Conservation (phyloP, 2,113 vertebrate species). For the Neolamprologus ventralis region DNA sequence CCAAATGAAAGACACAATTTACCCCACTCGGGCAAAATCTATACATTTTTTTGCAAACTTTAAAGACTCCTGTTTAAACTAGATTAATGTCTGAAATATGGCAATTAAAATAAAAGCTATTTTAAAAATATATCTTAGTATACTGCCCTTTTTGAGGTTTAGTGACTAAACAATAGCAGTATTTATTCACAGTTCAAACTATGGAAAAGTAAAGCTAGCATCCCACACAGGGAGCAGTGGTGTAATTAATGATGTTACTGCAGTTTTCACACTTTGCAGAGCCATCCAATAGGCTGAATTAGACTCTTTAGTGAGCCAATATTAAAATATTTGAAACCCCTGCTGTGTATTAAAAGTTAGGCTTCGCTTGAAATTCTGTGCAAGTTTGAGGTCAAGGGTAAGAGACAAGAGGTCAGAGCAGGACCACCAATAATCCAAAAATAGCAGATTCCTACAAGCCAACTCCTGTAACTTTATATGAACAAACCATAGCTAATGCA, state of each 20-base stretch:
- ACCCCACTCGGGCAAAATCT: rapidly evolving
- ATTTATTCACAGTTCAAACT: background rate
- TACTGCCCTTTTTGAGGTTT: background rate
- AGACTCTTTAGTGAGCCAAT: background rate
- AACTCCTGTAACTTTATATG: background rate
- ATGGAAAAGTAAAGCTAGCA: background rate
- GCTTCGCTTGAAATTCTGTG: background rate
- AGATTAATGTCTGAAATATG: background rate
- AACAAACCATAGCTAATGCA: rapidly evolving
- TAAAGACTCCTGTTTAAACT: background rate
- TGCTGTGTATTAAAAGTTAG: background rate
- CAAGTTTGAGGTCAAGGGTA: background rate
- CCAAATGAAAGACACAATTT: background rate
- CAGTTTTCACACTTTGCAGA: background rate
- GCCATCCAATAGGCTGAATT: background rate
- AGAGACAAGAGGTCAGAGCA: background rate
- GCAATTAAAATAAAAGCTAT: background rate
- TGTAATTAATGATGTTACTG: background rate
- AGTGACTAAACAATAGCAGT: background rate
- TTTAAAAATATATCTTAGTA: background rate
- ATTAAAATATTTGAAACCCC: background rate
- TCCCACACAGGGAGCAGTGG: background rate
- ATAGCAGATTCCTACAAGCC: background rate
- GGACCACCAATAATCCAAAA: background rate
- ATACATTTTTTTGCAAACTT: background rate